These are phyloP conservation scores for Pristionchus fissidentatus DNA, from an alignment of 2,888 invertebrate species.

Conservation along the genomic window DNA sequence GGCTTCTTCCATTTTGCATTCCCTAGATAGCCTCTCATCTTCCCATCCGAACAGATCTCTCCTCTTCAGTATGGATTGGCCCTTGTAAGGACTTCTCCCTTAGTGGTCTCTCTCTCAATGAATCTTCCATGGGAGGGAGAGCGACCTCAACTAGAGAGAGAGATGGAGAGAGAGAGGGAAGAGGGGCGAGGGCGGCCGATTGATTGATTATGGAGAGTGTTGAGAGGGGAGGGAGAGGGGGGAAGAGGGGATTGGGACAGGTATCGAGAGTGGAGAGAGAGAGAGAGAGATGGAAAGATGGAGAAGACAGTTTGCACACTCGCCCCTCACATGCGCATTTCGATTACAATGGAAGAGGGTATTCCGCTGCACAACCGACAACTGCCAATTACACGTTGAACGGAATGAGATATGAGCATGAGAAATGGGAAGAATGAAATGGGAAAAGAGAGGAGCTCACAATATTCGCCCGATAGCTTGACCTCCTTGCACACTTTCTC, in stretches of 20 bases:
- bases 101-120: neutral
- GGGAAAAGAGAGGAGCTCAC: conserved; percentile 18
- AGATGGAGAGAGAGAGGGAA: conserved; percentile 33
- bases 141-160: conserved; percentile 24
- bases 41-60: neutral
- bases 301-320: no score
- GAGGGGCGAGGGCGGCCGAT: conserved; percentile 26
- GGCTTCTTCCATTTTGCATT: neutral
- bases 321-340: no score
- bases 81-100: neutral
- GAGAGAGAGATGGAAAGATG: neutral
- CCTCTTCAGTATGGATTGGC: neutral
- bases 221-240: neutral
- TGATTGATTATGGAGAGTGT: conserved; percentile 47
- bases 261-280: conserved; percentile 5
- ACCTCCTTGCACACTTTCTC: conserved; percentile 36
- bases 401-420: neutral
- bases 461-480: conserved; percentile 17
- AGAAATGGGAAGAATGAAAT: neutral
- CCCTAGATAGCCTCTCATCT: no score
- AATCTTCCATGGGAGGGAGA: neutral
- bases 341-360: no score
- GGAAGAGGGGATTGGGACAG: conserved; percentile 27
- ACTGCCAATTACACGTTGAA: no score
- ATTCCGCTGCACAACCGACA: no score